These are phyloP conservation scores for Macropodus opercularis DNA, from an alignment of 2,797 vertebrate species.

Conservation along the genomic window DNA sequence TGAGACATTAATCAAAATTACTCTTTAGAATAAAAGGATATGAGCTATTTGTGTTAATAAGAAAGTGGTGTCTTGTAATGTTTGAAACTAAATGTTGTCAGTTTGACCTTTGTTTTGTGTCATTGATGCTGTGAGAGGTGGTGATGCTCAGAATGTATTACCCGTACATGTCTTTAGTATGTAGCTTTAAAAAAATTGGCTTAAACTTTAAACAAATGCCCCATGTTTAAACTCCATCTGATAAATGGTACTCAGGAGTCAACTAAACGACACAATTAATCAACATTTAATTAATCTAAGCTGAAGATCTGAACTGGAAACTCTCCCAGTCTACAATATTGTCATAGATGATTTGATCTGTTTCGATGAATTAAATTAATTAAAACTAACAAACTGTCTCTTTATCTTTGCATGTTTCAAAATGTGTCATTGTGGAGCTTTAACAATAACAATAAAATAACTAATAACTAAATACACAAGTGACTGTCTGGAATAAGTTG, in stretches of 20 bases:
- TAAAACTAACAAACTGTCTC: no score
- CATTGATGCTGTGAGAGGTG: conserved; percentile 27
- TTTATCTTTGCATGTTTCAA: no score
- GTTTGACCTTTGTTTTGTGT: no score
- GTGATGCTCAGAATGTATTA: conserved; percentile 14
- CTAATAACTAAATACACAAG: no score
- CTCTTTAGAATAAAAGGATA: not conserved
- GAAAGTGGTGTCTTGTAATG: not conserved
- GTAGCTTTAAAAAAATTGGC: not conserved
- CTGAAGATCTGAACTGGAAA: not conserved
- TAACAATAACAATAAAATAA: no score
- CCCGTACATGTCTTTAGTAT: not conserved
- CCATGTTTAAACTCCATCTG: not conserved
- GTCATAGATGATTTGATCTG: no score
- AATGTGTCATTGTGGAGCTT: no score
- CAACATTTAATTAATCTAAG: not conserved
- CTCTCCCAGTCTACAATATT: not conserved
- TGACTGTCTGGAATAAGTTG: no score
- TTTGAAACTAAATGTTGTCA: not conserved
- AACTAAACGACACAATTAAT: not conserved
- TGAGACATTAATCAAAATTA: not conserved
- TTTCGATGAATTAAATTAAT: no score
- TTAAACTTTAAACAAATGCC: not conserved
- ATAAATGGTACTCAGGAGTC: not conserved
- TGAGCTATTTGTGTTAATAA: not conserved